phyloP scores from a whole-genome alignment of 2,113 vertebrate species.

The Loxodonta africana region DNA sequence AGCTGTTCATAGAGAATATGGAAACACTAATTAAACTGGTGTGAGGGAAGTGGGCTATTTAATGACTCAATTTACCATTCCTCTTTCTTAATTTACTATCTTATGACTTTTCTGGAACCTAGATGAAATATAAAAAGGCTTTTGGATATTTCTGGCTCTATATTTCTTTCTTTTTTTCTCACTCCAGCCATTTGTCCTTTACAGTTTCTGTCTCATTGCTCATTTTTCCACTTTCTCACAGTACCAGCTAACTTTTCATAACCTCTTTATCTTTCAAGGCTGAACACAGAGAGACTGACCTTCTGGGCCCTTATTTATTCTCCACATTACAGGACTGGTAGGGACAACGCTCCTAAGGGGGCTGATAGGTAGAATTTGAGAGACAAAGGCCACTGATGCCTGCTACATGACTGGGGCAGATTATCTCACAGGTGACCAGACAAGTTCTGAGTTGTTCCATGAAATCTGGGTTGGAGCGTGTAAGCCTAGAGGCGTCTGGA shows the following conservation, averaged over 20 bases:
- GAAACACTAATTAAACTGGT: constrained; percentile 52
- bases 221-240: not conserved
- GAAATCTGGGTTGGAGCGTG: not conserved
- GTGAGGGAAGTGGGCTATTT: not conserved
- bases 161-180: not conserved
- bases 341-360: not conserved
- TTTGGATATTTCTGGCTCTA: constrained; percentile 17
- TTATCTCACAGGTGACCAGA: not conserved
- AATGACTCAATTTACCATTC: constrained; percentile 21
- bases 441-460: not conserved
- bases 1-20: not conserved
- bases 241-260: constrained; percentile 5
- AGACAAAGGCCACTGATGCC: not conserved
- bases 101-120: constrained; percentile 30
- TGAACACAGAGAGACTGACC: not conserved
- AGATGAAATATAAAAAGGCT: constrained; percentile 43
- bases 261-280: not conserved
- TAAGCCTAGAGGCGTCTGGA: not conserved
- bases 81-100: constrained; percentile 57
- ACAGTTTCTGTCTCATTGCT: not conserved
- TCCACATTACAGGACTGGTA: not conserved
- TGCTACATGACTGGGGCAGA: not conserved
- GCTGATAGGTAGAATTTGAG: not conserved
- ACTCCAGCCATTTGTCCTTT: constrained; percentile 22
- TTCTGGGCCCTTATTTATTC: constrained; percentile 35